phyloP scores from a whole-genome alignment of 2,113 vertebrate genomes.

The Xiphophorus hellerii region DNA sequence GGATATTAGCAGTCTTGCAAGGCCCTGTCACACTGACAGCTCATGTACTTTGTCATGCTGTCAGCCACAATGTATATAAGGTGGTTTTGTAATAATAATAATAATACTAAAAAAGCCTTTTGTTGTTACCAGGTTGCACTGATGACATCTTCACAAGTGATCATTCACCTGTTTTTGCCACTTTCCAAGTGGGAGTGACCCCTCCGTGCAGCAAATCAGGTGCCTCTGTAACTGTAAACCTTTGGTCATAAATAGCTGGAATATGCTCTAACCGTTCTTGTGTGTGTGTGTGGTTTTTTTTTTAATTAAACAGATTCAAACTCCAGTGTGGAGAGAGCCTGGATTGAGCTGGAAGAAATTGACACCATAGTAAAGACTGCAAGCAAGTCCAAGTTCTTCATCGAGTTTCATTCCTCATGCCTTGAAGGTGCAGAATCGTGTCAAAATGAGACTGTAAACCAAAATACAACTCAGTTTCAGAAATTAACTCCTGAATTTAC shows the following conservation, averaged over 20 bases:
- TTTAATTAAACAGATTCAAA: constrained; percentile 62
- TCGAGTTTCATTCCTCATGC: constrained; percentile 87
- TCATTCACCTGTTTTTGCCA: constrained; percentile 90
- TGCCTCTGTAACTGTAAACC: constrained; percentile 56
- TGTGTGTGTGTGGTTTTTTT: not conserved
- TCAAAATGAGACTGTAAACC: not conserved
- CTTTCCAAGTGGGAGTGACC: constrained; percentile 86
- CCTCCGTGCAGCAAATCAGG: constrained; percentile 83
- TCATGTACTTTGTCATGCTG: not conserved
- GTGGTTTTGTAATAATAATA: not conserved
- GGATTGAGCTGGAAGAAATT: constrained; percentile 84
- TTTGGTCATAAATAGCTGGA: not conserved
- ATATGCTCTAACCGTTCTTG: constrained; percentile 1
- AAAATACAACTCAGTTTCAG: rapidly evolving
- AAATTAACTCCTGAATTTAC: constrained; percentile 8
- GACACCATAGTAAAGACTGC: constrained; percentile 88
- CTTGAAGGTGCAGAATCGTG: constrained; percentile 79
- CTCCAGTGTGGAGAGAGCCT: constrained; percentile 73
- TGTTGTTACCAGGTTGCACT: constrained; percentile 81
- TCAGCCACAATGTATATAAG: not conserved
- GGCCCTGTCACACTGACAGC: not conserved
- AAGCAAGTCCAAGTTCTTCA: constrained; percentile 88
- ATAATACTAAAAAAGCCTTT: not conserved
- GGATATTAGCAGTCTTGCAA: not conserved
- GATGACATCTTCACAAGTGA: constrained; percentile 90